Percentiles rank a stretch among this genome's conserved stretches.
Evolutionary conservation across 2,888 invertebrate genomes (phyloP).

Genomic region (Scaptomyza caliginosa): DNA sequence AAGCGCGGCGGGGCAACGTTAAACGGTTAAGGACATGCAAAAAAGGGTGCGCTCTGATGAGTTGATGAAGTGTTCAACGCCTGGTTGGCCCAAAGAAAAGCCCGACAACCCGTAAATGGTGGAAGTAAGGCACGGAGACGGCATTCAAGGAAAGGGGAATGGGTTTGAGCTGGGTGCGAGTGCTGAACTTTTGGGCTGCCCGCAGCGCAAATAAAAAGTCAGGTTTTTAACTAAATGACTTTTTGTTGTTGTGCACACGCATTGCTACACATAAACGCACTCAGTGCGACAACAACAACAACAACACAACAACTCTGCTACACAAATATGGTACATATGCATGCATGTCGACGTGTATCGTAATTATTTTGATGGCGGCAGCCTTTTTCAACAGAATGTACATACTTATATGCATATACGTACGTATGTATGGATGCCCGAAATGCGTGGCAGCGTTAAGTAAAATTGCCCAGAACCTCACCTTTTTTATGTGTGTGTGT

Average conservation of each 20-base stretch:
- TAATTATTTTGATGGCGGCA: conserved; percentile 80
- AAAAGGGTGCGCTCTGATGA: conserved; percentile 79
- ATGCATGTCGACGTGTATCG: conserved; percentile 76
- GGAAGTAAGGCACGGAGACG: not conserved
- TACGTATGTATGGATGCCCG: conserved; percentile 17
- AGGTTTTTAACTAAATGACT: conserved; percentile 81
- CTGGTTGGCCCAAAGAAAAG: conserved; percentile 54
- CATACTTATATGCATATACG: conserved; percentile 4
- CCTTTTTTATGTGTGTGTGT: conserved; percentile 43
- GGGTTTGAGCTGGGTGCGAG: conserved; percentile 17
- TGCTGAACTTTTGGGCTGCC: conserved; percentile 59
- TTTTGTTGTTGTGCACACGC: conserved; percentile 80
- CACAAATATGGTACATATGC: conserved; percentile 46
- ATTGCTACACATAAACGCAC: conserved; percentile 80
- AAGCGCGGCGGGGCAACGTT: conserved; percentile 60
- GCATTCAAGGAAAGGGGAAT: not conserved
- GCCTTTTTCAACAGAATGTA: conserved; percentile 61
- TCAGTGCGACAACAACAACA: conserved; percentile 52
- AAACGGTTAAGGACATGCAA: conserved; percentile 78
- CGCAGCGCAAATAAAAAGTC: conserved; percentile 79
- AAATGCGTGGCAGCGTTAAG: conserved; percentile 59
- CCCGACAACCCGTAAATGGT: not conserved
- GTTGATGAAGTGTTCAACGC: conserved; percentile 79
- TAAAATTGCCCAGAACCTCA: conserved; percentile 68
- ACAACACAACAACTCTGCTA: conserved; percentile 8